phyloP scores from a whole-genome alignment of 2,113 vertebrate genomes.

The Brachyistius frenatus region DNA sequence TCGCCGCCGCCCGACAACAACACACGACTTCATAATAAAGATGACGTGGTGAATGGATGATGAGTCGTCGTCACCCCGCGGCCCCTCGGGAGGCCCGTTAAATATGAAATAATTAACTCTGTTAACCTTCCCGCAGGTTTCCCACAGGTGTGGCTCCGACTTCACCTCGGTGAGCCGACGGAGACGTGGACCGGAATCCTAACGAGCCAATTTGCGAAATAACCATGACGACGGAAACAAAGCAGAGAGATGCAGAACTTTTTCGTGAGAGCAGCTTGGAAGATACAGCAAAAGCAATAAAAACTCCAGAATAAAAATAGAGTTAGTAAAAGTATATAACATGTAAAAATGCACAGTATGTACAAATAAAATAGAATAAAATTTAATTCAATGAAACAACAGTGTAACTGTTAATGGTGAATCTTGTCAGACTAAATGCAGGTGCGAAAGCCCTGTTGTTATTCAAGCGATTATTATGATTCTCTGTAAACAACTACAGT shows the following conservation, averaged over 20 bases:
- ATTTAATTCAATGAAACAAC: no score
- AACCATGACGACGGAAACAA: background rate
- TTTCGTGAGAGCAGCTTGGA: no score
- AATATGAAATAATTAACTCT: constrained; percentile 56
- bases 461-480: no score
- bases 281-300: no score
- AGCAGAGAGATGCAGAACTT: background rate
- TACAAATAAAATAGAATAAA: no score
- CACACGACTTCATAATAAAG: constrained; percentile 11
- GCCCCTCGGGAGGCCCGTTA: constrained; percentile 33
- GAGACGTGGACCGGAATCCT: constrained; percentile 24
- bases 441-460: no score
- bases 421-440: no score
- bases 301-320: no score
- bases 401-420: no score
- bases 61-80: constrained; percentile 24
- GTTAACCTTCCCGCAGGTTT: constrained; percentile 48
- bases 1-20: background rate
- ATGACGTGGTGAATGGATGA: constrained; percentile 6
- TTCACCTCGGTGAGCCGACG: background rate
- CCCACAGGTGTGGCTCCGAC: constrained; percentile 26
- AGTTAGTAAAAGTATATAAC: no score
- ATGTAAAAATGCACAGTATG: no score
- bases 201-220: background rate
- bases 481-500: no score